phyloP scores from a whole-genome alignment of 2,113 vertebrate genomes.

The Pygoscelis antarcticus region DNA sequence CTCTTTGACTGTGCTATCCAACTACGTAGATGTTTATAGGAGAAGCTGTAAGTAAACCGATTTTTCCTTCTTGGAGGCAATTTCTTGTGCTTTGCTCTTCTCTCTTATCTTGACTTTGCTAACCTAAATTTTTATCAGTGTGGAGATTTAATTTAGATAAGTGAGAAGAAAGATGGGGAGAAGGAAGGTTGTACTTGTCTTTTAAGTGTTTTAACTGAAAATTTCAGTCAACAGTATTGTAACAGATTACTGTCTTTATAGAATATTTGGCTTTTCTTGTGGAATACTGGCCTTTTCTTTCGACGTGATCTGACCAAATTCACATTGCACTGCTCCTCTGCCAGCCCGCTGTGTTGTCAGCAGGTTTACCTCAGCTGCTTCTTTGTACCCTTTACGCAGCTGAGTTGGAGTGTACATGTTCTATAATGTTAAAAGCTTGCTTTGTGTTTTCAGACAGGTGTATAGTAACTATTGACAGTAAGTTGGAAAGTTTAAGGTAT shows the following conservation, averaged over 20 bases:
- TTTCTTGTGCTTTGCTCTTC: neutral
- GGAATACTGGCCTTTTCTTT: neutral
- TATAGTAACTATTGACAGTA: neutral
- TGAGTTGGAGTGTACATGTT: neutral
- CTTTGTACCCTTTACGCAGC: neutral
- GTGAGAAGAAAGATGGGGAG: neutral
- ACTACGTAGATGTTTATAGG: neutral
- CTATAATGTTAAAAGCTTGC: neutral
- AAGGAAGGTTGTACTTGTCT: neutral
- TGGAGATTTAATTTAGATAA: neutral
- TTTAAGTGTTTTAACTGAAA: neutral
- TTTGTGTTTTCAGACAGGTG: neutral
- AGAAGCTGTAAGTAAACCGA: neutral
- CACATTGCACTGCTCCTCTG: neutral
- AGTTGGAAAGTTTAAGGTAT: neutral
- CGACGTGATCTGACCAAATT: neutral
- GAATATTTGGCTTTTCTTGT: neutral
- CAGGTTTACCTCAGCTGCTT: neutral
- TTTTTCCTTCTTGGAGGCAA: neutral
- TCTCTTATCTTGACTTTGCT: neutral
- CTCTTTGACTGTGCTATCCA: neutral
- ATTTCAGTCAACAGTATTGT: neutral
- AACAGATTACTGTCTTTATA: neutral
- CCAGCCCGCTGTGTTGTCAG: neutral
- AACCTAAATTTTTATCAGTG: neutral